Evolutionary conservation across 2,888 invertebrate genomes (phyloP).

Genomic region (Drosophila picticornis): DNA sequence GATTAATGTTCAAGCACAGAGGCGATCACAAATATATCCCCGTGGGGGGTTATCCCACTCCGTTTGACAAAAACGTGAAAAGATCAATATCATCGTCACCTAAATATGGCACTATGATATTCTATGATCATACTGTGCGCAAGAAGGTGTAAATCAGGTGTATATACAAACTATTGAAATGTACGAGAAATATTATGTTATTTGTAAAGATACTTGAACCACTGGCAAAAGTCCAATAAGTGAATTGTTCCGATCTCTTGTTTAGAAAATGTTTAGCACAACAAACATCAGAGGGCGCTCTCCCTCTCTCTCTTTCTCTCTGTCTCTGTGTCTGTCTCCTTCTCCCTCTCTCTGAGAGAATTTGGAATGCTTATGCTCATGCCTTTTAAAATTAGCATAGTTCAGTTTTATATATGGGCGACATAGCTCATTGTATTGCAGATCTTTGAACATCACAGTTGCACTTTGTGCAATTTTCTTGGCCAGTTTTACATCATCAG

Average conservation of each 20-base stretch:
- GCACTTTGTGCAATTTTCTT: slow-evolving; percentile 31
- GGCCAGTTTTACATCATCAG: slow-evolving; percentile 73
- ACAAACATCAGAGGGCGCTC: slow-evolving; percentile 68
- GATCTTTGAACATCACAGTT: slow-evolving; percentile 55
- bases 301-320: slow-evolving; percentile 6
- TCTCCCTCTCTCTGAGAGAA: slow-evolving; percentile 4
- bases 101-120: slow-evolving; percentile 90
- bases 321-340: not conserved
- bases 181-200: slow-evolving; percentile 14
- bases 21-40: slow-evolving; percentile 92
- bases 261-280: slow-evolving; percentile 82
- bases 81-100: slow-evolving; percentile 88
- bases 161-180: not conserved
- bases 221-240: slow-evolving; percentile 34
- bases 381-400: slow-evolving; percentile 73
- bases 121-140: slow-evolving; percentile 92
- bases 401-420: slow-evolving; percentile 40
- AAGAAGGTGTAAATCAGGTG: slow-evolving; percentile 85
- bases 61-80: slow-evolving; percentile 88
- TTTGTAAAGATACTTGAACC: slow-evolving; percentile 20
- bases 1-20: slow-evolving; percentile 92
- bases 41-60: slow-evolving; percentile 88
- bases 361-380: slow-evolving; percentile 12
- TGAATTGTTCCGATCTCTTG: slow-evolving; percentile 41
- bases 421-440: slow-evolving; percentile 60